Percentiles rank a stretch among this genome's conserved stretches.
These are phyloP conservation scores for Mus spretus DNA, from an alignment of 2,797 vertebrate genomes.

Conservation along the genomic window DNA sequence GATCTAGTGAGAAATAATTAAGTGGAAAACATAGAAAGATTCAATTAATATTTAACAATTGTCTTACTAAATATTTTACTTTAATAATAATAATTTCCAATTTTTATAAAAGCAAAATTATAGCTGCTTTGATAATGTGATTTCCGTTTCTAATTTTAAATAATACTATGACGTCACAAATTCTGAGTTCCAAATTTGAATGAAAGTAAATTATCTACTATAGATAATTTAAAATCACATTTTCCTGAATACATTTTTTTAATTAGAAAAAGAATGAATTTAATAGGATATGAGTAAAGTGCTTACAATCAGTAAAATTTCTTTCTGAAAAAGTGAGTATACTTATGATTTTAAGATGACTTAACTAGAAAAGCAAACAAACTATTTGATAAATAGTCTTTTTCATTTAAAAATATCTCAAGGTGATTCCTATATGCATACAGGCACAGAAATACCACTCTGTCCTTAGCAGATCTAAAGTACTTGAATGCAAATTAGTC, in stretches of 20 bases:
- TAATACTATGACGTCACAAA: not conserved
- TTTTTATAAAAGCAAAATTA: not conserved
- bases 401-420: not conserved
- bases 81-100: not conserved
- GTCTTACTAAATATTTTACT: not conserved
- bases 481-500: not conserved
- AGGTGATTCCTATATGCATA: not conserved
- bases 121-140: not conserved
- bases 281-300: not conserved
- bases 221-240: not conserved
- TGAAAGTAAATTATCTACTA: not conserved
- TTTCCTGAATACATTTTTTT: not conserved
- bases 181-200: not conserved
- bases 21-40: not conserved
- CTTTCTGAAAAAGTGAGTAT: not conserved
- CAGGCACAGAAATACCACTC: not conserved
- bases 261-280: not conserved
- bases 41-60: not conserved
- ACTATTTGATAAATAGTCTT: not conserved
- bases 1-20: not conserved
- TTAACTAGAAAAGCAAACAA: not conserved
- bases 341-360: not conserved
- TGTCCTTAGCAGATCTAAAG: not conserved
- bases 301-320: not conserved
- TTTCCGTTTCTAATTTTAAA: not conserved